phyloP scores from a whole-genome alignment of 2,888 invertebrate genomes.

The Kuschelorhynchus macadamiae region DNA sequence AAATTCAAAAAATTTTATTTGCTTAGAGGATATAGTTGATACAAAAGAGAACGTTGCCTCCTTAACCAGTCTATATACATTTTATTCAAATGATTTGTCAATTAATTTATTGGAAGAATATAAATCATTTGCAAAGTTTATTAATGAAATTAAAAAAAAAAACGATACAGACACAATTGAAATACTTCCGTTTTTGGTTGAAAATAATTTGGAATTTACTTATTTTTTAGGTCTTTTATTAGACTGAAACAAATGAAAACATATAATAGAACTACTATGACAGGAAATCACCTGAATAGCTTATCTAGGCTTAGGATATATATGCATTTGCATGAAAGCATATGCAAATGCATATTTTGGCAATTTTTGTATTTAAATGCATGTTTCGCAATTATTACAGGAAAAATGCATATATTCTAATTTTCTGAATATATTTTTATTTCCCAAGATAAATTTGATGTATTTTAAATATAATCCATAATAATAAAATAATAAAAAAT shows the following conservation, averaged over 20 bases:
- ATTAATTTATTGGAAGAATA: constrained; percentile 5
- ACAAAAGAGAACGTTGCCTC: constrained; percentile 6
- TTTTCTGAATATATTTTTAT: too few species aligned
- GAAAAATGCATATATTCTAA: too few species aligned
- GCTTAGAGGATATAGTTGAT: constrained; percentile 9
- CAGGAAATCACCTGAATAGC: background rate
- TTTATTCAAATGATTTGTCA: background rate
- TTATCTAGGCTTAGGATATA: too few species aligned
- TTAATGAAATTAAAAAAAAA: constrained; percentile 13
- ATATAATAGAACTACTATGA: constrained; percentile 1
- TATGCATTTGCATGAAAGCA: too few species aligned
- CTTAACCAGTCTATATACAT: background rate
- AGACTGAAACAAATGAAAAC: constrained; percentile 1
- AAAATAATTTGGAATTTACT: constrained; percentile 1
- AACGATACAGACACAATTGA: background rate
- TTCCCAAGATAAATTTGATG: too few species aligned
- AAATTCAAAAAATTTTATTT: background rate
- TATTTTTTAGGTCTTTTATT: constrained; percentile 2
- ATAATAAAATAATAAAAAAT: too few species aligned
- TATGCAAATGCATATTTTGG: too few species aligned
- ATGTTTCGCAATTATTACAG: too few species aligned
- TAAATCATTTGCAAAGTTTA: constrained; percentile 12
- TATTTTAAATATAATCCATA: too few species aligned
- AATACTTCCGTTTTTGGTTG: constrained; percentile 9
- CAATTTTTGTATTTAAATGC: too few species aligned